Base-by-base conservation (phyloP, 2,797 vertebrate genomes). In the Labeo calbasu region DNA sequence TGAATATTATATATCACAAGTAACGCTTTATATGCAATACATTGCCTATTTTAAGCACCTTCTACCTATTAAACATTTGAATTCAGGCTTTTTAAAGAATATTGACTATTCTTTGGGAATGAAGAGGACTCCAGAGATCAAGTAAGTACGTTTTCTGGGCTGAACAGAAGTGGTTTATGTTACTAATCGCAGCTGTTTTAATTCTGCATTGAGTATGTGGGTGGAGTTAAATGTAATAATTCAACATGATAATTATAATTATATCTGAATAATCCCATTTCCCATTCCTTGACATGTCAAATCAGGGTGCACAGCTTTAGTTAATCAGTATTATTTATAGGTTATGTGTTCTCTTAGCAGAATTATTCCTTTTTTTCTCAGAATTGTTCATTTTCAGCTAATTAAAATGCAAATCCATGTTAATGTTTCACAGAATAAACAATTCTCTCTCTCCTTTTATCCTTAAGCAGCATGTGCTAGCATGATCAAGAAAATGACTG, bases 401-500 rank as follows among this genome's bases (percentile, higher is more conserved):
- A 55, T 79, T 23, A n/a, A 69, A 55, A 53, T 55, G 21, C 23
- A 55, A 69, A 66, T 65, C 43, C 46, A 66, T 57, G 28, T 46
- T 25, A 46, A 46, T 4, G 2, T 80, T 21, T 57, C 50, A 13
- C 13, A 19, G 2, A 25, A 10, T 61, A 40, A 57, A 71, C 11
- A 53, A 55, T 15, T 66, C 40, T 25, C 7, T 79, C 55, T 53
- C 15, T 63, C 7, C 76, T 79, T 63, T 77, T 46, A n/a, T 25
- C 43, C 21, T 48, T 50, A 10, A 11, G 6, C 23, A 72, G 32
- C 50, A 51, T 6, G 40, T 28, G 32, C 55, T 83, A 85, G 51
- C 76, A 78, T 68, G 77, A 63, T 68, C 78, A 80, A 75, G 46
- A 82, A 66, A 65, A 83, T 17, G 23, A 28, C 76, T 21, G 76